phyloP scores from a whole-genome alignment of 64 coral and sea anemone genomes.

The Montipora cactus region DNA sequence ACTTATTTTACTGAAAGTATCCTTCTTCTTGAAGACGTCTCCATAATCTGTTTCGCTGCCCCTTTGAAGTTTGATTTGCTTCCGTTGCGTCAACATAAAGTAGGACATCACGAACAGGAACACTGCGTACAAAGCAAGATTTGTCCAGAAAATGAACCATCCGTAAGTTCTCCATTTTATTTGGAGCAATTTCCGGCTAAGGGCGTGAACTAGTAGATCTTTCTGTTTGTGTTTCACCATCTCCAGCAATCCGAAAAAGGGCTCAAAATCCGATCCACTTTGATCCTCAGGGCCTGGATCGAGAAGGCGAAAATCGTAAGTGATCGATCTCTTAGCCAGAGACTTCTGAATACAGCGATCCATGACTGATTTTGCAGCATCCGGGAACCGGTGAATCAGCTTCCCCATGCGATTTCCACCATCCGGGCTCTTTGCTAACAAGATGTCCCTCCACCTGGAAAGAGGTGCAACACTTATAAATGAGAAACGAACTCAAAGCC shows the following conservation, averaged over 20 bases:
- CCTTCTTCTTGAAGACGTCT: slow-evolving; percentile 18
- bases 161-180: slow-evolving; percentile 77
- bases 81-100: slow-evolving; percentile 42
- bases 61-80: not conserved
- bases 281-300: slow-evolving; percentile 70
- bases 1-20: not conserved
- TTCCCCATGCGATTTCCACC: slow-evolving; percentile 75
- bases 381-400: slow-evolving; percentile 74
- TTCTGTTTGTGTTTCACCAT: slow-evolving; percentile 57
- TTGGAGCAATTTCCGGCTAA: slow-evolving; percentile 57
- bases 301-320: slow-evolving; percentile 69
- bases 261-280: slow-evolving; percentile 24
- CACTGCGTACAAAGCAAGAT: slow-evolving; percentile 40
- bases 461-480: not conserved
- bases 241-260: slow-evolving; percentile 33
- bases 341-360: slow-evolving; percentile 72
- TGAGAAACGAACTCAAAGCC: no score
- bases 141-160: slow-evolving; percentile 53
- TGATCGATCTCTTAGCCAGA: not conserved
- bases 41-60: not conserved
- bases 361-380: slow-evolving; percentile 78
- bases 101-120: slow-evolving; percentile 24
- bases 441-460: slow-evolving; percentile 36
- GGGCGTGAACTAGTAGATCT: slow-evolving; percentile 61
- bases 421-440: slow-evolving; percentile 42